Conservation (phyloP, 2,888 invertebrate species). For the Frankliniella fusca region DNA sequence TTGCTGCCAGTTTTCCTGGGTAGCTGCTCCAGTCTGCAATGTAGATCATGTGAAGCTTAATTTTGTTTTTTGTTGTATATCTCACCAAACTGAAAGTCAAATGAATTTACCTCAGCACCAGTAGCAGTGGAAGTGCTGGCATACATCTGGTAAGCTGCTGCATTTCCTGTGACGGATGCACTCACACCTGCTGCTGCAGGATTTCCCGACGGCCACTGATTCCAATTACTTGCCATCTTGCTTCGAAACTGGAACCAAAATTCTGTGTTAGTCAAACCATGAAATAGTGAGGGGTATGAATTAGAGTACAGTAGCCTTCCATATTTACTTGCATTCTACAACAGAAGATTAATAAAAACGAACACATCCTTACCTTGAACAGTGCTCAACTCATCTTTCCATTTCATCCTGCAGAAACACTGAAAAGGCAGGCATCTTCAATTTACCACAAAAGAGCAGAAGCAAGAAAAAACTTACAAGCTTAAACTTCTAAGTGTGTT, state of each 20-base stretch:
- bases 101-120: conserved; percentile 59
- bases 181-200: conserved; percentile 37
- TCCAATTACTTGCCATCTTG: conserved; percentile 20
- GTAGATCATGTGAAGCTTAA: neutral
- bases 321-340: too few relatives aligned
- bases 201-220: conserved; percentile 23
- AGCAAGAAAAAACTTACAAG: neutral
- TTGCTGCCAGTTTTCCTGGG: conserved; percentile 46
- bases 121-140: conserved; percentile 56
- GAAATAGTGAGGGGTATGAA: neutral
- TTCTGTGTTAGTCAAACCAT: neutral
- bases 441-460: neutral
- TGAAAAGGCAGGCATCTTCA: conserved; percentile 22
- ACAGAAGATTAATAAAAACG: too few relatives aligned
- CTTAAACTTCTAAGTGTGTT: too few relatives aligned
- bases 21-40: conserved; percentile 51
- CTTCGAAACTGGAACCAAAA: neutral
- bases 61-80: too few relatives aligned
- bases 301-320: neutral
- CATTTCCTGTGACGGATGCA: neutral
- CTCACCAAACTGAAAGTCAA: too few relatives aligned
- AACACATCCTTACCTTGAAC: neutral
- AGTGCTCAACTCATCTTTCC: neutral
- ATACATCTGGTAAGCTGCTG: neutral
- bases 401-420: neutral